These are phyloP conservation scores for Drosophila elegans DNA, from an alignment of 1,140 invertebrate species.

Conservation along the genomic window DNA sequence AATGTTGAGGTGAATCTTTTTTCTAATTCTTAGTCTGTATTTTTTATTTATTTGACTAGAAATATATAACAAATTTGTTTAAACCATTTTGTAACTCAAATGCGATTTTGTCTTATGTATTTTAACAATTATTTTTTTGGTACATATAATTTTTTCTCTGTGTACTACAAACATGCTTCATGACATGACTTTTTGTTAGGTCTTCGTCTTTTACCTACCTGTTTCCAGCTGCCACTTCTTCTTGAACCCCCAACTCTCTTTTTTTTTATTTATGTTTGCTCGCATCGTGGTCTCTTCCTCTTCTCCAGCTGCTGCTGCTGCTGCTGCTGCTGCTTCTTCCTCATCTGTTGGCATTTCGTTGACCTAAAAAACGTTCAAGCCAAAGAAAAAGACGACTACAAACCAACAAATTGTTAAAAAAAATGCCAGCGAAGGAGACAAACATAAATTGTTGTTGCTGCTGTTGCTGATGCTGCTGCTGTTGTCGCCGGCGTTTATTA, in stretches of 20 bases:
- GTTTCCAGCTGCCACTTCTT: slow-evolving; percentile 31
- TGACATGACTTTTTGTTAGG: slow-evolving; percentile 68
- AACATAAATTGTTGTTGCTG: slow-evolving; percentile 67
- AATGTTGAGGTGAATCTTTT: too few relatives aligned
- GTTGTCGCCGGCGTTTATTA: slow-evolving; percentile 67
- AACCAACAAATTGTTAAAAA: slow-evolving; percentile 32
- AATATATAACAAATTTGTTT: too few relatives aligned
- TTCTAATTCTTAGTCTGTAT: too few relatives aligned
- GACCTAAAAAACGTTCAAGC: slow-evolving; percentile 81
- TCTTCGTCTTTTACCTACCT: slow-evolving; percentile 48
- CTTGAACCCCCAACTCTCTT: slow-evolving; percentile 8
- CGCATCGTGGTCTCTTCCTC: slow-evolving; percentile 54
- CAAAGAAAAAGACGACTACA: slow-evolving; percentile 52
- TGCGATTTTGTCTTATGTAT: too few relatives aligned
- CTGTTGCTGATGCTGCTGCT: not conserved
- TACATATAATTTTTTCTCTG: not conserved
- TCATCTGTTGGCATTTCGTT: slow-evolving; percentile 73
- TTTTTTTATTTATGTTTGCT: slow-evolving; percentile 72
- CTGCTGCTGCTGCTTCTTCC: slow-evolving; percentile 46
- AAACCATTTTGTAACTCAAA: too few relatives aligned
- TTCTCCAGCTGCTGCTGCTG: slow-evolving; percentile 32
- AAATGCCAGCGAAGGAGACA: slow-evolving; percentile 40
- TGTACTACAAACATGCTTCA: slow-evolving; percentile 55
- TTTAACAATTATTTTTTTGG: too few relatives aligned
- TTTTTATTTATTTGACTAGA: too few relatives aligned